Base-by-base conservation (phyloP, 1,140 invertebrate genomes). In the Dreissena rostriformis region DNA sequence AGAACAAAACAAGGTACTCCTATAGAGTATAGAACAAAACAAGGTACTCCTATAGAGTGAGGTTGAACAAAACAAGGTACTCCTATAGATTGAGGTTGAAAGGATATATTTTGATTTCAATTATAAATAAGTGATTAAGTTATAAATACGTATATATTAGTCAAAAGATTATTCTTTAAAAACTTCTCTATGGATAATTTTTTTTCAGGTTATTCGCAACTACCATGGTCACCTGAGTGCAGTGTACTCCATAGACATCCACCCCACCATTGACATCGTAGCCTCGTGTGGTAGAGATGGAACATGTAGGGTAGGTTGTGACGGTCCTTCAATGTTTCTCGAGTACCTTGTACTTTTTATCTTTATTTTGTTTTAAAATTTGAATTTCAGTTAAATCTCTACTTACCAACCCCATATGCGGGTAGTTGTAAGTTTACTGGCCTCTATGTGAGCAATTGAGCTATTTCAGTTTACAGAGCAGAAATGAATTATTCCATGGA, bases 141-240 rank as follows among this genome's bases (percentile, higher is more conserved):
- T 61, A 19, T 6, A 61, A 61, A 19, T 6, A n/a, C 4, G 17
- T 61, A 61, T 61, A 61, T 5, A 61, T 12, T 61, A 61, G 6
- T n/a, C 17, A 11, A 61, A 6, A 61, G 6, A n/a, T 19, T 61
- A 61, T 61, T 19, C 4, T 5, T 24, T 24, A 61, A 19, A 61
- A 19, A 19, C 17, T 24, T n/a, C 17, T 5, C 17, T 74, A 14
- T 57, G 53, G 15, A 22, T 51, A 5, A 7, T n/a, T 57, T 0
- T 55, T 65, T 80, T 81, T 6, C 85, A 96, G 96, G 97, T 98
- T 8, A 99, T 99, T 85, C 95, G 99, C 14, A 98, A 99, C 93
- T 99, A 99, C 94, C 99, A 99, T 94, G 99, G 99, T 0, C 99
- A 99, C 94, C 94, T 99, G 66, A 99, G 98, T 87, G 99, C 98